Evolutionary conservation across 1,140 invertebrate species (phyloP).

Genomic region (Apis laboriosa): DNA sequence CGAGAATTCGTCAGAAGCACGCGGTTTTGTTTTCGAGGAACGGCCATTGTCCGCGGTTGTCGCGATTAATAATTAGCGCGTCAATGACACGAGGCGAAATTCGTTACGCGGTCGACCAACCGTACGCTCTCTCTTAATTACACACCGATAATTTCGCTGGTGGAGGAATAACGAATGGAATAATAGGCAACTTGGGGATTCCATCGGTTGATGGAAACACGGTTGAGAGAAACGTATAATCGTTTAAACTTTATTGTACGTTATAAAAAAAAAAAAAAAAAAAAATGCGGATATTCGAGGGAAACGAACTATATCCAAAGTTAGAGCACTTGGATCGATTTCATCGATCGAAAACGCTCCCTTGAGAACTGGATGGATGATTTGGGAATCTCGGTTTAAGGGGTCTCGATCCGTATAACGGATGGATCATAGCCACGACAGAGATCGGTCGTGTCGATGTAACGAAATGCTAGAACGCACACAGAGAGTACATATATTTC

Average conservation of each 20-base stretch:
- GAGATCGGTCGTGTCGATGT: conserved; percentile 20
- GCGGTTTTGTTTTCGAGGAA: background rate
- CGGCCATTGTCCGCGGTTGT: background rate
- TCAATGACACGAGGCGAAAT: conserved; percentile 1
- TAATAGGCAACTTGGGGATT: too few species aligned
- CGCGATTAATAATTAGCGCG: conserved; percentile 18
- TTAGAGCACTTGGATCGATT: background rate
- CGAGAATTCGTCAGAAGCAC: background rate
- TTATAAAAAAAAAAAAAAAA: too few species aligned
- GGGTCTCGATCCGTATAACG: background rate
- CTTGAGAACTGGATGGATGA: background rate
- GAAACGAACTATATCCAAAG: background rate
- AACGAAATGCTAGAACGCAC: conserved; percentile 32
- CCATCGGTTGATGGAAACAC: background rate
- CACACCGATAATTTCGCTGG: background rate
- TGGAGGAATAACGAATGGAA: conserved; percentile 12
- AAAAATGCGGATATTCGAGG: background rate
- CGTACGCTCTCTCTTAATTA: background rate
- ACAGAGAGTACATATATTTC: conserved; percentile 42
- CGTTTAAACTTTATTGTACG: background rate
- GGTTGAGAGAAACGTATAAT: background rate
- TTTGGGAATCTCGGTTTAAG: background rate
- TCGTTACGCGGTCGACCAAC: background rate
- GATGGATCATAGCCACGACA: conserved; percentile 4
- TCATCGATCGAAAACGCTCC: background rate